These are phyloP conservation scores for Tenodera sinensis DNA, from an alignment of 2,888 invertebrate species.

Conservation along the genomic window DNA sequence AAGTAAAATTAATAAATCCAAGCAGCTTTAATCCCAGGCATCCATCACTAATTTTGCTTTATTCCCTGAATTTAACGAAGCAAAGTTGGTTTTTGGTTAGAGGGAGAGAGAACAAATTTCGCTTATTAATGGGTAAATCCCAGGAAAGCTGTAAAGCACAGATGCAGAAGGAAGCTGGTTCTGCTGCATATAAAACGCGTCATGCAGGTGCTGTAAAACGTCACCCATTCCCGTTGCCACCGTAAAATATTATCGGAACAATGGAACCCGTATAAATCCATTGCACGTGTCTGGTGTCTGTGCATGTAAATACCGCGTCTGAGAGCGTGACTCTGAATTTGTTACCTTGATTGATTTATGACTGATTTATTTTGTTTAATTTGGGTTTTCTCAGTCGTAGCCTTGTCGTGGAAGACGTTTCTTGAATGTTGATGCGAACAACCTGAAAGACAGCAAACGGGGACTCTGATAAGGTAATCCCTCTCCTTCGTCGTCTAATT, in stretches of 20 bases:
- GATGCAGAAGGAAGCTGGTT: neutral
- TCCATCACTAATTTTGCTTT: neutral
- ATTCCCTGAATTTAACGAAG: neutral
- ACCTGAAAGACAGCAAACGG: neutral
- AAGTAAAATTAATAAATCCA: neutral
- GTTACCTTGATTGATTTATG: neutral
- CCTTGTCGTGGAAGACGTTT: neutral
- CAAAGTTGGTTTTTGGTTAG: neutral
- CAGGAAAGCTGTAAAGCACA: neutral
- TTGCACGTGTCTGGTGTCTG: neutral
- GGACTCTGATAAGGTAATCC: neutral
- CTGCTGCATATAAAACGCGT: neutral
- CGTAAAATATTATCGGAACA: neutral
- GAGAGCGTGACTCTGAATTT: neutral
- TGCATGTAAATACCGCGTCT: neutral
- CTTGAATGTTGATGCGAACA: neutral
- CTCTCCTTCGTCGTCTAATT: neutral
- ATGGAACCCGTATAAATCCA: constrained; percentile 1
- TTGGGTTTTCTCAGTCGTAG: neutral
- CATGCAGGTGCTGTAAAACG: neutral
- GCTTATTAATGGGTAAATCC: neutral
- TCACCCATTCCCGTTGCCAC: neutral
- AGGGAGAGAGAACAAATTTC: neutral
- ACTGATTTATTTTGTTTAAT: neutral
- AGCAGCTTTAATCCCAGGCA: neutral